These are phyloP conservation scores for Xenops minutus DNA, from an alignment of 2,797 vertebrate genomes.

Conservation along the genomic window DNA sequence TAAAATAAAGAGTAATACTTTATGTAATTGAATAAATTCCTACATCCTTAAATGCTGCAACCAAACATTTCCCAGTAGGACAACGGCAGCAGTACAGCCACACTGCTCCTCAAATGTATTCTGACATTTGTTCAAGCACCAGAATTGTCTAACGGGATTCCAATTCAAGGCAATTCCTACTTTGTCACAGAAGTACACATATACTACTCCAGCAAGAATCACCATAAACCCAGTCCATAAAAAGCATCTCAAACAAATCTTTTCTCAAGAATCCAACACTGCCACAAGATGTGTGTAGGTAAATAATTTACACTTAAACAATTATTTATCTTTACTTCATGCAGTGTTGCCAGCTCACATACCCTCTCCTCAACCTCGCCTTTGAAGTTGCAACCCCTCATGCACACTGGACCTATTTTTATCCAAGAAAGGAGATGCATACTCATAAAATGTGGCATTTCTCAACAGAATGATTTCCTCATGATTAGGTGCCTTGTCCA, in stretches of 20 bases:
- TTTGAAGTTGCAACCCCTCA: background rate
- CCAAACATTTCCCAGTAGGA: background rate
- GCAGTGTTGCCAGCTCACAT: background rate
- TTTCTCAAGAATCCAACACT: background rate
- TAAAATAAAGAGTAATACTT: background rate
- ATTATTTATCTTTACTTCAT: background rate
- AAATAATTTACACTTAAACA: background rate
- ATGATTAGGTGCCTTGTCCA: background rate
- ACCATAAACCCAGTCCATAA: background rate
- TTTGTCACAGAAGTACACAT: background rate
- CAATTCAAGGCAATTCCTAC: background rate
- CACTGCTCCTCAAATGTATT: accelerated
- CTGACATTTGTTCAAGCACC: background rate
- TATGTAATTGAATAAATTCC: background rate
- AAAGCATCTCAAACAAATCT: background rate
- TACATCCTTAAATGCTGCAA: background rate
- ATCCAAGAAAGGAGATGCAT: background rate
- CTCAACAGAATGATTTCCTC: background rate
- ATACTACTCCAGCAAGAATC: background rate
- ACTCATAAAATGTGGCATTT: background rate
- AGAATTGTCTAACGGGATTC: background rate
- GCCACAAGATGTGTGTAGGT: background rate
- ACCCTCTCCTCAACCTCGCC: background rate
- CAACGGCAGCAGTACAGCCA: background rate
- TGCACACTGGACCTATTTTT: background rate